Conservation (phyloP, 2,113 vertebrate genomes). For the Mirounga angustirostris region DNA sequence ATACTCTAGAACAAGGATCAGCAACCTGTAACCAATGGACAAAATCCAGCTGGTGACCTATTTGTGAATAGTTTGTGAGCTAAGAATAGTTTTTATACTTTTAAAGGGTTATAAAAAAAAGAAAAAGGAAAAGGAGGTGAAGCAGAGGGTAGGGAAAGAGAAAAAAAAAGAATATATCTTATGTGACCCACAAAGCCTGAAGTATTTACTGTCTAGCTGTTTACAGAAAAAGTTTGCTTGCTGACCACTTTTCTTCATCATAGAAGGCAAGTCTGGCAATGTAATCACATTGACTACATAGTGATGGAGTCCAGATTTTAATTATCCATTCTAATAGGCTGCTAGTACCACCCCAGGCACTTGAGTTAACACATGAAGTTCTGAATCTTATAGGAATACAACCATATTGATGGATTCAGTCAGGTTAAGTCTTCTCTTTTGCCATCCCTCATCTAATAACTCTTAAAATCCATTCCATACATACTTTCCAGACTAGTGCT, state of each 20-base stretch:
- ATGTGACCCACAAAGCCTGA: background rate
- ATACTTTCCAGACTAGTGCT: background rate
- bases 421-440: background rate
- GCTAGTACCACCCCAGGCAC: background rate
- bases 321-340: background rate
- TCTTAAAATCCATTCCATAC: background rate
- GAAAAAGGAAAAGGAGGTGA: background rate
- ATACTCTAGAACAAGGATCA: background rate
- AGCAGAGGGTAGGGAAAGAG: rapidly evolving
- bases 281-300: background rate
- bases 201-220: background rate
- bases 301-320: background rate
- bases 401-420: background rate
- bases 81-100: background rate
- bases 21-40: background rate
- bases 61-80: background rate
- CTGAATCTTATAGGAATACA: background rate
- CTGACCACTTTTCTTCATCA: background rate
- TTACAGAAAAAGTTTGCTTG: background rate
- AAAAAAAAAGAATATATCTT: background rate
- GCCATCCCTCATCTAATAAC: background rate
- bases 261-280: background rate
- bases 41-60: background rate
- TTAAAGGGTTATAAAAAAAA: background rate
- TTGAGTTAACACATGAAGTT: background rate